phyloP scores from a whole-genome alignment of 2,797 vertebrate species.

The Smutsia temminckii region DNA sequence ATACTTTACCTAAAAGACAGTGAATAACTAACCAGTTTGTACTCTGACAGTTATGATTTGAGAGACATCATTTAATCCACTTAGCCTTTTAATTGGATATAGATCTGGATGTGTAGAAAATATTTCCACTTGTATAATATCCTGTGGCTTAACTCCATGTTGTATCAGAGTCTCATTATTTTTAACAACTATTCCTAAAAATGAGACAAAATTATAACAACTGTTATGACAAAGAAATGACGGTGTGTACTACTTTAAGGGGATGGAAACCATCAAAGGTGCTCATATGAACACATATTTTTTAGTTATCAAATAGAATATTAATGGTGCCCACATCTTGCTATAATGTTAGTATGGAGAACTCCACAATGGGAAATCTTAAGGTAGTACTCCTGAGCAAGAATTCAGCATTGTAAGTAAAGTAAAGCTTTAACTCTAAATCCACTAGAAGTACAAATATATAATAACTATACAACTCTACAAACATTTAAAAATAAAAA shows the following conservation, averaged over 20 bases:
- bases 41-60: constrained; percentile 90
- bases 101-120: constrained; percentile 81
- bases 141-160: constrained; percentile 85
- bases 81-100: constrained; percentile 85
- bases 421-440: constrained; percentile 1
- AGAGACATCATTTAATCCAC: constrained; percentile 83
- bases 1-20: background rate
- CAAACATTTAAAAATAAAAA: constrained; percentile 42
- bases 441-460: background rate
- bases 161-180: constrained; percentile 85
- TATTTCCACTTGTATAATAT: constrained; percentile 87
- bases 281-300: background rate
- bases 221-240: constrained; percentile 16
- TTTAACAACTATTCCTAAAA: constrained; percentile 85
- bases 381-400: background rate
- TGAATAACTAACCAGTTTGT: constrained; percentile 85
- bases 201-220: constrained; percentile 48
- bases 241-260: constrained; percentile 15
- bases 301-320: constrained; percentile 21
- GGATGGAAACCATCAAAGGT: background rate
- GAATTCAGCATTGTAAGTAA: background rate
- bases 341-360: background rate
- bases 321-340: background rate
- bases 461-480: background rate
- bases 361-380: background rate